Percentiles rank a stretch among this genome's conserved stretches.
These are phyloP conservation scores for Ferdinandea cuprea DNA, from an alignment of 2,888 invertebrate genomes.

Conservation along the genomic window DNA sequence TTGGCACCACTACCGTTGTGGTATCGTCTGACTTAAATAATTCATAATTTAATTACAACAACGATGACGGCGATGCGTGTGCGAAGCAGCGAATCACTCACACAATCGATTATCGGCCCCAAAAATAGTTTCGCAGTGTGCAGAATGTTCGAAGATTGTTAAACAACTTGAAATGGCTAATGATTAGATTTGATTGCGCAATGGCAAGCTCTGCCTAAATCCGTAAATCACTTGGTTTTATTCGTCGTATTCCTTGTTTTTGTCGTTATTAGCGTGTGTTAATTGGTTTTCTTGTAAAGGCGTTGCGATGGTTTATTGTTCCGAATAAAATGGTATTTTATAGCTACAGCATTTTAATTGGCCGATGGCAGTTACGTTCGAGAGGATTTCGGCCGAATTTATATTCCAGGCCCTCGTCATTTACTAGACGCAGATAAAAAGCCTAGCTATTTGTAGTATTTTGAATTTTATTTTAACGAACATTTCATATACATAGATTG, in stretches of 20 bases:
- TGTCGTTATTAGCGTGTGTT: slow-evolving; percentile 30
- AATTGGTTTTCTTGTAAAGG: slow-evolving; percentile 19
- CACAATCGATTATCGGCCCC: slow-evolving; percentile 49
- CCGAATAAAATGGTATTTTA: slow-evolving; percentile 1
- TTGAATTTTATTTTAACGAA: not conserved
- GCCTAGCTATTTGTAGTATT: not conserved
- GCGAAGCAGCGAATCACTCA: slow-evolving; percentile 28
- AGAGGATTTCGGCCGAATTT: not conserved
- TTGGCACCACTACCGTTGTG: slow-evolving; percentile 1
- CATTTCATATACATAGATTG: not conserved
- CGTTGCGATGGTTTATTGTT: slow-evolving; percentile 19
- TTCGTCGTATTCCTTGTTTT: not conserved
- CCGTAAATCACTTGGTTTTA: not conserved
- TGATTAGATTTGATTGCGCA: slow-evolving; percentile 29
- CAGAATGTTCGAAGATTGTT: not conserved
- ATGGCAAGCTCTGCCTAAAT: not conserved
- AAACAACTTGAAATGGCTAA: not conserved
- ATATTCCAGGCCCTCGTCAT: too few relatives aligned
- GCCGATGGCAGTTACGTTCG: not conserved
- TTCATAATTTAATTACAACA: slow-evolving; percentile 59
- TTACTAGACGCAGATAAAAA: too few relatives aligned
- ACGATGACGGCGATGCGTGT: slow-evolving; percentile 36
- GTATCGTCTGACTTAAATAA: slow-evolving; percentile 31
- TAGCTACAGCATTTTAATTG: slow-evolving; percentile 9
- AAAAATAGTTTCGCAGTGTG: slow-evolving; percentile 20